phyloP scores from a whole-genome alignment of 2,888 invertebrate species.

The Anticlea derivata region DNA sequence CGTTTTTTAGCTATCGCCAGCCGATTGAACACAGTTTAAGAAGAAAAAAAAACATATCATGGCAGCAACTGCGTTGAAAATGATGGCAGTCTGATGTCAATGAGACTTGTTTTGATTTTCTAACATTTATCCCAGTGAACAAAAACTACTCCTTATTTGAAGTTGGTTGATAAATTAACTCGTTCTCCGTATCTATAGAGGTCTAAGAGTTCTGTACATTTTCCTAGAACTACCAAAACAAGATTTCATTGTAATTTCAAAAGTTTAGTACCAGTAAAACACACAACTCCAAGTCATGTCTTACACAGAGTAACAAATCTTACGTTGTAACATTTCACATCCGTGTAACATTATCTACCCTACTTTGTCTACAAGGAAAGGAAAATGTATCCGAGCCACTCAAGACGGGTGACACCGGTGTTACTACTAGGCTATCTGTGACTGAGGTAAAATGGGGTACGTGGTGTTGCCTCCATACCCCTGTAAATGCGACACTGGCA shows the following conservation, averaged over 20 bases:
- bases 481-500: too few relatives aligned
- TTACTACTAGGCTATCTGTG: constrained; percentile 19
- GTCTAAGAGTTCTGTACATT: neutral
- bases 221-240: neutral
- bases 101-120: too few relatives aligned
- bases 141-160: too few relatives aligned
- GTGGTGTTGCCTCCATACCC: constrained; percentile 34
- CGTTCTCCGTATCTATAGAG: too few relatives aligned
- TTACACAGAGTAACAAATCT: constrained; percentile 13
- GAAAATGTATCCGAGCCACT: constrained; percentile 36
- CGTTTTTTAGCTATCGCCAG: too few relatives aligned
- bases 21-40: too few relatives aligned
- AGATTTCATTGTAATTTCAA: neutral
- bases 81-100: too few relatives aligned
- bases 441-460: constrained; percentile 31
- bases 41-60: too few relatives aligned
- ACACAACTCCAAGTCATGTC: constrained; percentile 5
- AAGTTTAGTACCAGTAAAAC: constrained; percentile 8
- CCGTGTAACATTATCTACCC: constrained; percentile 26
- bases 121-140: too few relatives aligned
- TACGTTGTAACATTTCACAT: constrained; percentile 17
- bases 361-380: constrained; percentile 29
- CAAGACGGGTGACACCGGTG: constrained; percentile 48
- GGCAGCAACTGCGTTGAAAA: too few relatives aligned
- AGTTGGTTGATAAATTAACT: too few relatives aligned